Conservation (phyloP, 1,140 invertebrate species). For the Antheraea mylitta region DNA sequence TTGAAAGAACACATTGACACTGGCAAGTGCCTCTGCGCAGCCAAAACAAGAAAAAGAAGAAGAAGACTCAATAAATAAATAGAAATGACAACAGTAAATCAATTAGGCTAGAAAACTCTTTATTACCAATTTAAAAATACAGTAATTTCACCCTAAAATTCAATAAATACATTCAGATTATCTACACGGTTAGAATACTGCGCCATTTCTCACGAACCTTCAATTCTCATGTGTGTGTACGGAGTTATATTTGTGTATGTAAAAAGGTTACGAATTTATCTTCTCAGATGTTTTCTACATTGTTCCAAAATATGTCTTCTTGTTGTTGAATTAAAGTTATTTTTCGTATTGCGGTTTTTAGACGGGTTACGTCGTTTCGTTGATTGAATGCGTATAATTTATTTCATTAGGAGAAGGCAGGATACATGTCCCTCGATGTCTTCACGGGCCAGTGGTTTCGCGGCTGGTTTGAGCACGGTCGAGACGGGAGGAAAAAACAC, state of each 20-base stretch:
- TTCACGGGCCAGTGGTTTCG: conserved; percentile 56
- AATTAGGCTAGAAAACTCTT: too few species aligned
- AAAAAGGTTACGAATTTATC: conserved; percentile 34
- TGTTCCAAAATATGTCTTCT: conserved; percentile 22
- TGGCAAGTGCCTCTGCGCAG: too few species aligned
- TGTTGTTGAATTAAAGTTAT: background rate
- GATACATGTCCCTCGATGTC: conserved; percentile 68
- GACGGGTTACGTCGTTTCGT: conserved; percentile 29
- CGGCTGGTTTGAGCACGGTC: conserved; percentile 33
- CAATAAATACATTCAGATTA: too few species aligned
- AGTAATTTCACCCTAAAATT: too few species aligned
- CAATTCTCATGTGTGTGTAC: conserved; percentile 24
- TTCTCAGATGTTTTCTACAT: conserved; percentile 18
- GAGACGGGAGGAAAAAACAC: conserved; percentile 57
- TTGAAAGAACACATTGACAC: too few species aligned
- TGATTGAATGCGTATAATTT: conserved; percentile 42
- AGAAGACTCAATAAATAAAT: too few species aligned
- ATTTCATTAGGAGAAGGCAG: conserved; percentile 70
- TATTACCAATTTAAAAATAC: too few species aligned
- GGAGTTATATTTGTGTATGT: background rate
- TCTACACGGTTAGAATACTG: conserved; percentile 18
- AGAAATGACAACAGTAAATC: too few species aligned
- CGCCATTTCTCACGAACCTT: conserved; percentile 9
- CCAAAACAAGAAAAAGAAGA: too few species aligned
- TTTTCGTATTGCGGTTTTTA: conserved; percentile 6